Conservation (phyloP, 30 jellyfish, hydroid and myxozoan species). For the Hydra vulgaris region DNA sequence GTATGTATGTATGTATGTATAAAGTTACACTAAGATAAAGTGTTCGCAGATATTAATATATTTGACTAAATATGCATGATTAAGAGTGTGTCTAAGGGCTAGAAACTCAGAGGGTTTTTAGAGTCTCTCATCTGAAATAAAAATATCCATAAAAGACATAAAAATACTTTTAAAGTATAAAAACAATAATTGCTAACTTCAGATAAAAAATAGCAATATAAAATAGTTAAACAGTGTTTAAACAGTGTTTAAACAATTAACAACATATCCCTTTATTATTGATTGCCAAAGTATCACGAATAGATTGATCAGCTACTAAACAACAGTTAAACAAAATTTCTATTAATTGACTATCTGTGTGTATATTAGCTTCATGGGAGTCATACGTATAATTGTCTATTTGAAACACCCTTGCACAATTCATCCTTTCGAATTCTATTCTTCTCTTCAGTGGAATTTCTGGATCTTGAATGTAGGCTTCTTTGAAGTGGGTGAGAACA, state of each 20-base stretch:
- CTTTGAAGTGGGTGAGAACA: slow-evolving; percentile 21
- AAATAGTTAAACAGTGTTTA: too few species aligned
- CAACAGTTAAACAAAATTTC: slow-evolving; percentile 30
- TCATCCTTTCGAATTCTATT: slow-evolving; percentile 14
- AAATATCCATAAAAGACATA: too few species aligned
- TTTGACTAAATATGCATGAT: too few species aligned
- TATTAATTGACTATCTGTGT: slow-evolving; percentile 10
- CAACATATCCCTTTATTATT: slow-evolving; percentile 11
- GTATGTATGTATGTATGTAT: too few species aligned
- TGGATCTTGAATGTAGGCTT: neutral
- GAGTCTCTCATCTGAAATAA: too few species aligned
- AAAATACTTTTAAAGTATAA: too few species aligned
- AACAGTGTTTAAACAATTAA: too few species aligned
- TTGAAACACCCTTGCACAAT: slow-evolving; percentile 25
- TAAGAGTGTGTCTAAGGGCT: too few species aligned
- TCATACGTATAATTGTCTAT: slow-evolving; percentile 19
- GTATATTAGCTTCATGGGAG: neutral
- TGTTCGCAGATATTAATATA: too few species aligned
- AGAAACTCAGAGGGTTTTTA: too few species aligned
- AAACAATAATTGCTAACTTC: too few species aligned
- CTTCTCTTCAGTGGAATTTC: slow-evolving; percentile 5
- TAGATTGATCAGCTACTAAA: slow-evolving; percentile 32
- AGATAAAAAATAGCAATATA: neutral
- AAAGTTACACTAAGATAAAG: too few species aligned
- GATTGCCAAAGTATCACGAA: neutral